Evolutionary conservation across 1,140 invertebrate species (phyloP).

Genomic region (Atta cephalotes): DNA sequence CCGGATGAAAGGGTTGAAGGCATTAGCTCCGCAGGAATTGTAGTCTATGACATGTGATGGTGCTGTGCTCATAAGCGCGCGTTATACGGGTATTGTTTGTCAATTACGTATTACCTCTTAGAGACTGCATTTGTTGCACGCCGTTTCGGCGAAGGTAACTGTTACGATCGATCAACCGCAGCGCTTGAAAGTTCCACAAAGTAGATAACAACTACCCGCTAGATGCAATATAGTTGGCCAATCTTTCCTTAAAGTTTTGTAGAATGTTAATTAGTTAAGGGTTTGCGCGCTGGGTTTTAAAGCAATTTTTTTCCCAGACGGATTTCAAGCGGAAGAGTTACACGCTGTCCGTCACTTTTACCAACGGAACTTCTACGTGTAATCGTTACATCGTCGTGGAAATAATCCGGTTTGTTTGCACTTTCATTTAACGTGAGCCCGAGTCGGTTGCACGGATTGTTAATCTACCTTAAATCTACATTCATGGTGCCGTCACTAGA

Average conservation of each 20-base stretch:
- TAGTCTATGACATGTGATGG: slow-evolving; percentile 20
- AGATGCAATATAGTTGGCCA: neutral
- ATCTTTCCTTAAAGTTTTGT: neutral
- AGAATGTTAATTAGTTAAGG: neutral
- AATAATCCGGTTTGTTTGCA: slow-evolving; percentile 35
- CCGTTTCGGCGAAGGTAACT: neutral
- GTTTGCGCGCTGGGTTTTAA: neutral
- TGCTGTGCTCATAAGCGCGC: slow-evolving; percentile 39
- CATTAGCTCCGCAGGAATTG: slow-evolving; percentile 52
- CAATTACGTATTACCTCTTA: slow-evolving; percentile 26
- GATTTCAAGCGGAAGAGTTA: neutral
- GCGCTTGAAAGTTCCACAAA: neutral
- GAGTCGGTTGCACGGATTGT: neutral
- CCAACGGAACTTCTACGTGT: neutral
- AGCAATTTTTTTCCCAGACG: neutral
- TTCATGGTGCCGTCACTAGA: slow-evolving; percentile 3
- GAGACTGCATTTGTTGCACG: slow-evolving; percentile 3
- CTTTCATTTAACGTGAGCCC: neutral
- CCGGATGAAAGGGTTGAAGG: slow-evolving; percentile 41
- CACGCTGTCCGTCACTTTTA: neutral
- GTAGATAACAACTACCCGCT: neutral
- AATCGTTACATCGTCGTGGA: neutral
- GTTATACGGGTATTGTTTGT: slow-evolving; percentile 35
- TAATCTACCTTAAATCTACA: slow-evolving; percentile 53
- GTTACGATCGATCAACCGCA: slow-evolving; percentile 10